Evolutionary conservation across 2,888 invertebrate species (phyloP), one percentile per base, ranked within the genome.

Genomic region (Amorpha juglandis): DNA sequence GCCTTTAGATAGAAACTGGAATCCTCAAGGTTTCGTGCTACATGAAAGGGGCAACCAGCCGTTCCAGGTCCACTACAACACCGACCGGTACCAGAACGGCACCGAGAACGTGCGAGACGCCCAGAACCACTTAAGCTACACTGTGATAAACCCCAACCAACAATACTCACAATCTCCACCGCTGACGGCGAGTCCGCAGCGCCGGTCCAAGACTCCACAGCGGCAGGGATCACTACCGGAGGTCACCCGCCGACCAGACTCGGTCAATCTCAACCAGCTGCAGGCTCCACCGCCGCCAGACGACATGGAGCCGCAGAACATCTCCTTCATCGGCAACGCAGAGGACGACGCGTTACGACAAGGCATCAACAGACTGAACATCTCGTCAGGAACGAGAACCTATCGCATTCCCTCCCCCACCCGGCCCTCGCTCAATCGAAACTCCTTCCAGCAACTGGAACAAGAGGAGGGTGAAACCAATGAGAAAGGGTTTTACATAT

Each of bases 231-330:
- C 95, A 1, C 89, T 89, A 1, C 82, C 88, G 8, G 88, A 89
- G 27, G 75, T 70, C 1, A 45, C 84, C 42, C 72, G 89, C 6
- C 75, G 83, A 7, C 74, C 85, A 11, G 87, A 90, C 9, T 89
- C 93, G 1, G 94, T 94, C 69, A 94, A 92, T 71, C 77, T 94
- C 69, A 94, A 94, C 74, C 94, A 94, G 76, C 86, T 94, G 62
- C 89, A 83, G 62, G 67, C 95, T 11, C 95, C 96, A 1, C 93
- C 95, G 62, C 95, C 96, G 62, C 94, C 75, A 3, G 97, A 97
- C 82, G 97, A 97, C 82, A 98, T 98, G 98, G 98, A 97, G 78
- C 98, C 98, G 0, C 98, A 98, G 86, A 98, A 97, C 91, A 98
- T 98, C 79, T 98, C 98, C 66, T 98, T 98, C 82, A 98, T 98